Evolutionary conservation across 2,888 invertebrate species (phyloP), one percentile per base, ranked within the genome.

Genomic region (Nematopogon swammerdamellus): DNA sequence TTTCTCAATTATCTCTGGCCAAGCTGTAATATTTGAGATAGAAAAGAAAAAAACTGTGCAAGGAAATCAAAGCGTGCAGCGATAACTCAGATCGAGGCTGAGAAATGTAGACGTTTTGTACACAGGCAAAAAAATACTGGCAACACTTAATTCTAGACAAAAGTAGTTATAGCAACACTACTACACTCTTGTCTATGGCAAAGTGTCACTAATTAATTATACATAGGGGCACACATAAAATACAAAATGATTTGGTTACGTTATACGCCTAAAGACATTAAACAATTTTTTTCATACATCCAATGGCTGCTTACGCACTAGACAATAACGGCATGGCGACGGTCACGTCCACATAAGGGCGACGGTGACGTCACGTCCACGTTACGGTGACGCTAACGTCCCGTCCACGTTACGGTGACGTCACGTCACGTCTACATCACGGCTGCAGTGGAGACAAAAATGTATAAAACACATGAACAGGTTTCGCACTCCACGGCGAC

Each of bases 51-150:
- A 36, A 14, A 36, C 10, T 4, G 36, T 36, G 36, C 36, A 14
- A 8, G 14, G n/a, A 55, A 46, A 64, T 66, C 65, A 71, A 69
- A 73, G 71, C 76, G 77, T 77, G 73, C 76, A 70, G 59, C 62
- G 66, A 67, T 70, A 59, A 67, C 75, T 76, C 76, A 74, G 76
- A 58, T 55, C 51, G 57, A 52, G 25, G 74, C 76, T 73, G 76
- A 77, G 76, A 65, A 64, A 67, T 71, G 65, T 62, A 70, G 75
- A 76, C 77, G 75, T 67, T 65, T 68, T 66, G 63, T 56, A 30
- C 46, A 14, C 42, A 25, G 29, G 30, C 54, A 50, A 29, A 45
- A 30, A 11, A 19, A 36, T 30, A 18, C 29, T 25, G 43, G 30
- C 16, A 20, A 17, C 17, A 29, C 10, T 14, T 18, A 19, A 51